Percentiles rank a stretch among this genome's conserved stretches.
Conservation (phyloP, 2,888 invertebrate genomes). For the Alloplasta piceator region DNA sequence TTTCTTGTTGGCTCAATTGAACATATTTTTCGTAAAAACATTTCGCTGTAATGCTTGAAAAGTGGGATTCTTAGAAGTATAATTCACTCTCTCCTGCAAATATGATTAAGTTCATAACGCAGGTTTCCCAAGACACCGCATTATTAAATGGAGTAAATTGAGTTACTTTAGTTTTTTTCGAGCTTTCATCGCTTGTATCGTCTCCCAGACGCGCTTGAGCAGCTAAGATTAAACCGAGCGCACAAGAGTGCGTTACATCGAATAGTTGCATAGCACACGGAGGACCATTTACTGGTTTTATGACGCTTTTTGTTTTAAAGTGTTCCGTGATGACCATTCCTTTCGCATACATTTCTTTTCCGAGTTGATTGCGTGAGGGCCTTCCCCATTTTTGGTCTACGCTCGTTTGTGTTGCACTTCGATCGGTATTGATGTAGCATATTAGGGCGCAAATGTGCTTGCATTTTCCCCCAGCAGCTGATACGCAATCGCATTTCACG, state of each 20-base stretch:
- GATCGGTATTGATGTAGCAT: constrained; percentile 54
- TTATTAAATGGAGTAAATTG: not conserved
- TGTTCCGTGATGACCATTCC: constrained; percentile 20
- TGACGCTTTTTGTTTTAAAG: constrained; percentile 13
- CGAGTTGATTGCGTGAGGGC: constrained; percentile 57
- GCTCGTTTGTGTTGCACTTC: constrained; percentile 60
- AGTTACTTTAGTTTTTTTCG: too few species aligned
- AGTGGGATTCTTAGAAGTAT: constrained; percentile 8
- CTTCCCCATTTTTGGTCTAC: constrained; percentile 65
- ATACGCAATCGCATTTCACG: constrained; percentile 52
- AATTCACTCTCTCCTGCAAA: constrained; percentile 26
- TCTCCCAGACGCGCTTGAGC: constrained; percentile 6
- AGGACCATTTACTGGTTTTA: not conserved
- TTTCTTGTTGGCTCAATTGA: constrained; percentile 31
- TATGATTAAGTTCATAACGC: constrained; percentile 22
- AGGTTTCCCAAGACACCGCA: constrained; percentile 8
- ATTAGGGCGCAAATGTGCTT: constrained; percentile 63
- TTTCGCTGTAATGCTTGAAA: constrained; percentile 9
- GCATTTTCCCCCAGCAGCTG: constrained; percentile 53
- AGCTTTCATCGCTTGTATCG: too few species aligned
- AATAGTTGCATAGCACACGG: constrained; percentile 8
- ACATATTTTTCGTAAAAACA: constrained; percentile 49
- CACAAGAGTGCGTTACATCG: constrained; percentile 14
- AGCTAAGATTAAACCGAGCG: constrained; percentile 17
- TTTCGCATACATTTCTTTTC: constrained; percentile 58